Evolutionary conservation across 2,888 invertebrate species (phyloP).

Genomic region (Agonopterix alstromeriana): DNA sequence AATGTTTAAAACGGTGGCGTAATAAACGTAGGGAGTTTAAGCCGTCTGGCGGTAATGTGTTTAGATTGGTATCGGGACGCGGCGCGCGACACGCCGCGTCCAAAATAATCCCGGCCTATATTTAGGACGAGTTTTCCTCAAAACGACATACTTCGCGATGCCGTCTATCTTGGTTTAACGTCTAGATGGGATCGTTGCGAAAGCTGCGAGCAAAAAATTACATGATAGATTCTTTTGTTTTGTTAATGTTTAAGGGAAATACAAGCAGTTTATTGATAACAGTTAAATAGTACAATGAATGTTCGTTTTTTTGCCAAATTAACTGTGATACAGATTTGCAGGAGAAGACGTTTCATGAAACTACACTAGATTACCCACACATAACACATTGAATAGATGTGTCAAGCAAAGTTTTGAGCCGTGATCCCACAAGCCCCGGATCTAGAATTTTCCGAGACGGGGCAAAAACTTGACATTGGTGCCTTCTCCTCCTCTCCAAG

Average conservation of each 20-base stretch:
- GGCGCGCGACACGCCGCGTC: constrained; percentile 50
- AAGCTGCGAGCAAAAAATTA: neutral
- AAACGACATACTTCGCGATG: constrained; percentile 66
- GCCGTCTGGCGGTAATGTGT: constrained; percentile 52
- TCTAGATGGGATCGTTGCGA: constrained; percentile 10
- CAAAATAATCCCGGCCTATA: constrained; percentile 68
- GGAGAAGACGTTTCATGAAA: no score
- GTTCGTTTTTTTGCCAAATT: no score
- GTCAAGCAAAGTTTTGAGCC: no score
- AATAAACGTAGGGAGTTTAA: constrained; percentile 49
- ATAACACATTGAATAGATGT: no score
- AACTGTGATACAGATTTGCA: no score
- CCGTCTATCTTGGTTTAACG: constrained; percentile 27
- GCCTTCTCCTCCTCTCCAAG: no score
- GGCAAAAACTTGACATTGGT: no score
- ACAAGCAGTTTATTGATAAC: no score
- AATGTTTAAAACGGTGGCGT: constrained; percentile 37
- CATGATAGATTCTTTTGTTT: neutral
- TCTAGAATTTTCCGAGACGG: no score
- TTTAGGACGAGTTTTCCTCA: constrained; percentile 68
- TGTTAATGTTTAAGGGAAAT: neutral
- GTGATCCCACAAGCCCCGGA: no score
- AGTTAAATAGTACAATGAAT: no score
- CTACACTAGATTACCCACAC: no score
- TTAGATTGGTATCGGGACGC: constrained; percentile 53